Evolutionary conservation across 2,797 vertebrate species (phyloP), one percentile per base, ranked within the genome.

Genomic region (Mycteria americana): DNA sequence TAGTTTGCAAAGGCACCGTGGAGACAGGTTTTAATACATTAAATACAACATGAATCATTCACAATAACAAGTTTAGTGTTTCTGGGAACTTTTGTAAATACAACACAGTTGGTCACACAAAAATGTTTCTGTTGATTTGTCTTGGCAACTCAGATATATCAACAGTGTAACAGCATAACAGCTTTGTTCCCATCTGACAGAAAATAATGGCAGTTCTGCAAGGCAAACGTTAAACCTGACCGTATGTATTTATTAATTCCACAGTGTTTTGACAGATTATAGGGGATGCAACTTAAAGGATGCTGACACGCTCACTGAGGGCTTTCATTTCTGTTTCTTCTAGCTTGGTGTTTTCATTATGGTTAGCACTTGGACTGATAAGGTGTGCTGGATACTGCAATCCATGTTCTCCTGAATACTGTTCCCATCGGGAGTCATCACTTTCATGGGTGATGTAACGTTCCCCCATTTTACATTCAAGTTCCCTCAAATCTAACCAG

Each of bases 401-500:
- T 81, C 99, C 98, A 48, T 98, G 98, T 82, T 99, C 98, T 89
- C 98, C 98, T 6, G 99, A 99, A 45, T 99, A 99, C 95, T 98
- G 98, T 50, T 99, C 98, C 99, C 99, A 99, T 94, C 99, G 98
- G 14, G 98, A 98, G 96, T 99, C 99, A 43, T 99, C 99, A 6
- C 99, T 99, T 98, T 99, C 99, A 9, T 99, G 99, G 79, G 99
- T 99, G 96, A 99, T 99, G 96, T 99, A 99, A 95, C 99, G 99
- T 92, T 99, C 99, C 37, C 98, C 98, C 86, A 98, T 99, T 80
- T 99, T 99, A 88, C 98, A 98, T 97, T 99, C 99, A 88, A 99
- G 98, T 95, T 98, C 99, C 30, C 99, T 98, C 96, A 99, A 98
- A 97, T 99, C 99, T 97, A 99, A 85, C 99, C 99, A 99, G 94